Evolutionary conservation across 2,888 invertebrate genomes (phyloP), one percentile per base, ranked within the genome.

Genomic region (Netelia fuscicornis): DNA sequence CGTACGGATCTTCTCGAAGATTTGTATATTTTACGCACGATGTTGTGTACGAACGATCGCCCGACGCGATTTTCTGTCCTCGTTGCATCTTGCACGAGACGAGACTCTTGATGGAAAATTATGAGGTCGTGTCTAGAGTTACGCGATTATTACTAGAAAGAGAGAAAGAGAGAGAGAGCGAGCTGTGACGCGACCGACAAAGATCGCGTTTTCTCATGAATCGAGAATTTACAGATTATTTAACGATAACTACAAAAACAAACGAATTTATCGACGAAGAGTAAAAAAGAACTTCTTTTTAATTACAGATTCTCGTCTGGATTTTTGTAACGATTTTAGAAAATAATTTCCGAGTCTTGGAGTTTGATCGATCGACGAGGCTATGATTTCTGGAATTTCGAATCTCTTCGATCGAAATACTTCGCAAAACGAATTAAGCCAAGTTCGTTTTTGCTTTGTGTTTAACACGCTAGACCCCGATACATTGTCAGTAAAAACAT

Each of bases 61-160:
- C 42, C 23, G 6, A 6, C 6, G 37, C 6, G 37, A 37, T 37
- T 37, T 37, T 37, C 37, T 37, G 37, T 30, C 10, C 13, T n/a
- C n/a, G 23, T 30, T 71, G 48, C 13, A 70, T 78, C 68, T 25
- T 65, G 54, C 37, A 70, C 56, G 62, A 72, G 71, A 52, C 78
- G 72, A 25, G 25, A 10, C 13, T 42, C 17, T 67, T 72, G 83
- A 85, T 83, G 80, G 80, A 42, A 80, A 83, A 80, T 85, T 83
- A 83, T 80, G 85, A 80, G 85, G 80, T 82, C 83, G 72, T 62
- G 76, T 64, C 72, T 76, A 60, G 75, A 82, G 82, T 85, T 82
- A 76, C 82, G 79, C 67, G 75, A 82, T 72, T 42, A 82, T 82
- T 71, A 37, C 10, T 20, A 11, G 70, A 23, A 1, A 37, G 54